A percentile compares a stretch with the other conserved stretches of the same genome.
Evolutionary conservation across 2,113 vertebrate genomes (phyloP).

Genomic region (Jaculus jaculus): DNA sequence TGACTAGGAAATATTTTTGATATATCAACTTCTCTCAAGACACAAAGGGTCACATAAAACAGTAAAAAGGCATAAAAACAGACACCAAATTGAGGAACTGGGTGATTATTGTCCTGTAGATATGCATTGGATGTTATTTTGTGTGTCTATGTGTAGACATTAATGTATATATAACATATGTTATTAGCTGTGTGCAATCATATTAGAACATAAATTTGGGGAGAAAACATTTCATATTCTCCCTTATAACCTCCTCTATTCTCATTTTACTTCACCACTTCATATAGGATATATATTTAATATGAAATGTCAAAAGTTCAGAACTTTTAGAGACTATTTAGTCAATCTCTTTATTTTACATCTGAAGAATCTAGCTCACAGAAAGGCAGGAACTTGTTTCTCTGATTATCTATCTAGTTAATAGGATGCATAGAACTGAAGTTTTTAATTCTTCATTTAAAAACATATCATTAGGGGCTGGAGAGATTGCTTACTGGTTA

Average conservation of each 20-base stretch:
- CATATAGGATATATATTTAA: neutral
- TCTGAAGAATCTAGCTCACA: neutral
- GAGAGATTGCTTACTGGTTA: too few species aligned
- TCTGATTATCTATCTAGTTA: neutral
- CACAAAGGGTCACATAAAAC: conserved; percentile 35
- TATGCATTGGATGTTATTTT: neutral
- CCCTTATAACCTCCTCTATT: neutral
- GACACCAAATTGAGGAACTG: conserved; percentile 11
- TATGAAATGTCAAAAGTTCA: conserved; percentile 9
- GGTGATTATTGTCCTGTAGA: neutral
- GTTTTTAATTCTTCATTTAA: neutral
- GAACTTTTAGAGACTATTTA: neutral
- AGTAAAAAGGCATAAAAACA: neutral
- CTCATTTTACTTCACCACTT: neutral
- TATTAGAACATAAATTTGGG: neutral
- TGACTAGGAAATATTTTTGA: conserved; percentile 28
- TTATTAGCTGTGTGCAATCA: neutral
- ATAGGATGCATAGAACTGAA: neutral
- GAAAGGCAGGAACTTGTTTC: neutral
- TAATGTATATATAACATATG: neutral
- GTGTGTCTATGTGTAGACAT: neutral
- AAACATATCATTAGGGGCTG: neutral
- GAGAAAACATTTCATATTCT: neutral
- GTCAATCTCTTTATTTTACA: neutral
- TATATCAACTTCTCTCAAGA: conserved; percentile 34